A percentile compares a stretch with the other conserved stretches of the same genome.
Evolutionary conservation across 2,797 vertebrate genomes (phyloP).

Genomic region (Channallabes apus): DNA sequence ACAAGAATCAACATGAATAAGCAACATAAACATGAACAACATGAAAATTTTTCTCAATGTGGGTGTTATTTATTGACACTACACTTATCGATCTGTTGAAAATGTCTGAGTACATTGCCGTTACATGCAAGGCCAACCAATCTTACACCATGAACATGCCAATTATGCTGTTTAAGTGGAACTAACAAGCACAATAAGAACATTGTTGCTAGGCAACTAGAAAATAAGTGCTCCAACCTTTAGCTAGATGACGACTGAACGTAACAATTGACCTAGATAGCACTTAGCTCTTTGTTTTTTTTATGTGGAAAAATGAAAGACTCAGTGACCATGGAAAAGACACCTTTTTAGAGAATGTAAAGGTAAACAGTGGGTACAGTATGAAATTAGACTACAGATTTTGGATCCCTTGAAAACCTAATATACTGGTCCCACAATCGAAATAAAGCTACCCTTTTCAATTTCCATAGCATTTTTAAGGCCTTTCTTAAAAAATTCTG

Average conservation of each 20-base stretch:
- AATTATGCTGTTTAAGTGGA: not conserved
- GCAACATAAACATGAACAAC: no score
- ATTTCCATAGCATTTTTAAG: no score
- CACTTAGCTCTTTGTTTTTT: not conserved
- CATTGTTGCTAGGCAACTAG: not conserved
- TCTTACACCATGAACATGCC: not conserved
- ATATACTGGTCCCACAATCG: no score
- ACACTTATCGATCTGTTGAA: not conserved
- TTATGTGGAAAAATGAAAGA: not conserved
- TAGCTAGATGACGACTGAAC: not conserved
- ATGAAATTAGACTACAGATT: not conserved
- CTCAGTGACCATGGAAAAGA: not conserved
- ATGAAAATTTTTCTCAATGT: not conserved
- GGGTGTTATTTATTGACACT: not conserved
- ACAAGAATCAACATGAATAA: not conserved
- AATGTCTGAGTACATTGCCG: not conserved
- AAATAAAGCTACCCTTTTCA: no score
- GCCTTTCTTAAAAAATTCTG: no score
- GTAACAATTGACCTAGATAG: not conserved
- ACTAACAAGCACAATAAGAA: not conserved
- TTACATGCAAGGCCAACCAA: not conserved
- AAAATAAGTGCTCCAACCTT: constrained; percentile 5
- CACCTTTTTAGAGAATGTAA: not conserved
- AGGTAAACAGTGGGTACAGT: not conserved
- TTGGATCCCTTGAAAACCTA: no score